Evolutionary conservation across 2,888 invertebrate species (phyloP), one percentile per base, ranked within the genome.

Genomic region (Meghimatium bilineatum): DNA sequence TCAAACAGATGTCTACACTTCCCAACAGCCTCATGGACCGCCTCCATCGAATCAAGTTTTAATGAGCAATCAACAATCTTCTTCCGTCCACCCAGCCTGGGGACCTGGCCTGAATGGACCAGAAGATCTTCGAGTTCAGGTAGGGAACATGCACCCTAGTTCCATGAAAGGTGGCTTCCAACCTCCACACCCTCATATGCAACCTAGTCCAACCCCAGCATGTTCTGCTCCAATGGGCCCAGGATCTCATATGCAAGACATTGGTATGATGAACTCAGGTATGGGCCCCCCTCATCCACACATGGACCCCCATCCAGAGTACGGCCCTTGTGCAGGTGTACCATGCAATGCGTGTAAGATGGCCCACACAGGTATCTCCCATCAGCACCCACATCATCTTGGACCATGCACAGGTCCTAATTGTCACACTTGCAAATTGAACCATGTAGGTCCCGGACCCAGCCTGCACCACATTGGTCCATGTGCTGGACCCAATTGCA

Each of bases 401-500:
- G 81, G 80, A 17, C 74, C 84, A 20, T 81, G 77, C 63, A n/a
- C 29, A 32, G 83, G 83, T 0, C 83, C 83, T 32, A 63, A 60
- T 52, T 79, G 78, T 29, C 69, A 66, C 34, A 44, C 79, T 12
- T 80, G 75, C 56, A 80, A 84, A 38, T 32, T 67, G 69, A 69
- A 67, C 29, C 82, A 80, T 44, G 72, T 72, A n/a, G 52, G 52
- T 1, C 26, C 32, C 20, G 74, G 74, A 23, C 34, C 74, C 0
- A 3, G 74, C 23, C 76, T 80, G 29, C 82, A 81, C 44, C 87
- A 86, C 34, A 75, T 84, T 63, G 86, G 86, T 5, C 85, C 86
- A 0, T 87, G 87, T 76, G 74, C 85, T 26, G 84, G 83, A 38
- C 89, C 91, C 56, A 90, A 88, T 87, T 91, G 91, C 85, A 84